phyloP scores from a whole-genome alignment of 2,113 vertebrate genomes.

The Alaudala cheleensis region DNA sequence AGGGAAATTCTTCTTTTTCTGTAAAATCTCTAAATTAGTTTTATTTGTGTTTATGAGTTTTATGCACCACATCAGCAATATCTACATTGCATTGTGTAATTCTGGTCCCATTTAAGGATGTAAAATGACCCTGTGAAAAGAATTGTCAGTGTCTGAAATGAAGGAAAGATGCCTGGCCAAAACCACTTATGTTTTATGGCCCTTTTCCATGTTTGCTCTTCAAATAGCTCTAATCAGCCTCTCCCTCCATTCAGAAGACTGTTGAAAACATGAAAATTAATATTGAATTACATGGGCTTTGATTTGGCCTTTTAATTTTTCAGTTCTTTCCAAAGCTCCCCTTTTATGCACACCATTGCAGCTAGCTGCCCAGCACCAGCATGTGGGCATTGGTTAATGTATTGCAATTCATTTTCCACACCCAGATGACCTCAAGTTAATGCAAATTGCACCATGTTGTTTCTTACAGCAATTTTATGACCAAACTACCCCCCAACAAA shows the following conservation, averaged over 20 bases:
- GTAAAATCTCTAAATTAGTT: background rate
- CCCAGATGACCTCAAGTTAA: background rate
- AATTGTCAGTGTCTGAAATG: background rate
- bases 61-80: background rate
- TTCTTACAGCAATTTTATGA: slow-evolving; percentile 29
- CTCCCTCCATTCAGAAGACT: background rate
- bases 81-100: background rate
- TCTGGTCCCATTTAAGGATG: background rate
- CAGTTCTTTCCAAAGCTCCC: background rate
- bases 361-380: background rate
- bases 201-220: background rate
- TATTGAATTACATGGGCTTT: background rate
- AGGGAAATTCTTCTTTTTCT: background rate
- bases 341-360: background rate
- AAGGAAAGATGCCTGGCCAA: background rate
- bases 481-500: background rate
- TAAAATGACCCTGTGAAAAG: slow-evolving; percentile 2
- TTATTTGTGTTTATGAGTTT: background rate
- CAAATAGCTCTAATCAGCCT: slow-evolving; percentile 20
- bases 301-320: background rate
- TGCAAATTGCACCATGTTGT: background rate
- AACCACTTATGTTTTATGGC: slow-evolving; percentile 7
- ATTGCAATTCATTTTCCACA: background rate
- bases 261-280: slow-evolving; percentile 12
- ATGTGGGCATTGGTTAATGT: background rate